Base-by-base conservation (phyloP, 37 sponge, comb jelly and placozoan species). In the Spongia lamella region DNA sequence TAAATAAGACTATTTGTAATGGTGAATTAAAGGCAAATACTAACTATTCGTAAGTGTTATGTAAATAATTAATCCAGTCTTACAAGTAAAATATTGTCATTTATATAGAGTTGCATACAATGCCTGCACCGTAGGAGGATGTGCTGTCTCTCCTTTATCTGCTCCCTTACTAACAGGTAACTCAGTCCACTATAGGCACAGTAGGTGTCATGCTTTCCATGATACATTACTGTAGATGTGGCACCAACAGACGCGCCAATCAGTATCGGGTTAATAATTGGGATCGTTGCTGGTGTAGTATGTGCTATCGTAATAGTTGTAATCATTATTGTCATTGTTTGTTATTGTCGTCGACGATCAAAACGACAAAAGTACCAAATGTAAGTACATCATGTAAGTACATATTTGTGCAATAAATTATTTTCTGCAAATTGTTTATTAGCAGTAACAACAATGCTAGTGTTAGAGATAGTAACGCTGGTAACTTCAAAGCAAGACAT, bases 21-120 rank as follows among this genome's bases (percentile, higher is more conserved):
- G 88, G 88, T 0, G 83, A 82, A 15, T 73, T 88, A 1, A 36
- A 49, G 1, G 78, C 88, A 7, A 67, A 54, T 31, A 53, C 66
- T 0, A 29, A 64, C 13, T 88, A 88, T 43, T 43, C 47, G 47
- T 43, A 43, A 43, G 47, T 43, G 9, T n/a, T n/a, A n/a, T n/a
- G n/a, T n/a, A n/a, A n/a, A n/a, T n/a, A n/a, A n/a, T n/a, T n/a
- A n/a, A n/a, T n/a, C n/a, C n/a, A n/a, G n/a, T n/a, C n/a, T n/a
- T n/a, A n/a, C n/a, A n/a, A n/a, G n/a, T n/a, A n/a, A n/a, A n/a
- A n/a, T n/a, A 56, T 56, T 25, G 21, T 2, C 5, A 3, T 56
- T 21, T 56, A 26, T 24, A 19, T 24, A 61, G 32, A 3, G 26
- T 61, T 27, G 32, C 62, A 61, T 33, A 31, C 25, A 21, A 61